Evolutionary conservation across 1,140 invertebrate species (phyloP), one percentile per base, ranked within the genome.

Genomic region (Antheraea mylitta): DNA sequence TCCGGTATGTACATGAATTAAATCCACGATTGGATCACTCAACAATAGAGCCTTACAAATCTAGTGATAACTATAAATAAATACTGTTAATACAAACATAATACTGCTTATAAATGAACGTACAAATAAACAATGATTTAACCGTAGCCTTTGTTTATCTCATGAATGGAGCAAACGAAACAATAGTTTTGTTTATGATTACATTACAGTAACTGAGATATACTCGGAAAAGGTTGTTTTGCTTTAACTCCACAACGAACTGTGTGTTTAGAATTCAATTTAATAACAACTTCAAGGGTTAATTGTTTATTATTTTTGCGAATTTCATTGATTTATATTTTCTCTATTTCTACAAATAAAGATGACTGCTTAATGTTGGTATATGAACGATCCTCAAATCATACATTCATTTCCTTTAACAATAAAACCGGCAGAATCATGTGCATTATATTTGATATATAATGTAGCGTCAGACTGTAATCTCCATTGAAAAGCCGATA

Each of bases 121-220:
- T 53, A 53, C 16, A 53, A 53, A 53, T 53, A 53, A 53, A 53
- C 45, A 53, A n/a, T 16, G 16, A n/a, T 53, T 53, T 16, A 53
- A 53, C 45, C 11, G 45, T 53, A 53, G 45, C 16, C 45, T 53
- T 16, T 53, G 45, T 53, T 53, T 53, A n/a, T 53, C 16, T 13
- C 11, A 53, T 13, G 45, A 53, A 53, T 6, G 13, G 45, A 53
- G 45, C 45, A 53, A 53, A 53, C 45, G 45, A 53, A 53, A 53
- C 45, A 53, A 53, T 53, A 53, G 45, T 53, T 53, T 16, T 16
- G 45, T 53, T 53, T 53, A 53, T 53, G 45, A 53, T 53, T 53
- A 53, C 45, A 53, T 53, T 53, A 53, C 45, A 53, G 45, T 13
- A 53, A 53, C 11, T 16, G 45, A 53, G 45, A 53, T 53, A 16